Base-by-base conservation (phyloP, 2,113 vertebrate species). In the Meleagris gallopavo region DNA sequence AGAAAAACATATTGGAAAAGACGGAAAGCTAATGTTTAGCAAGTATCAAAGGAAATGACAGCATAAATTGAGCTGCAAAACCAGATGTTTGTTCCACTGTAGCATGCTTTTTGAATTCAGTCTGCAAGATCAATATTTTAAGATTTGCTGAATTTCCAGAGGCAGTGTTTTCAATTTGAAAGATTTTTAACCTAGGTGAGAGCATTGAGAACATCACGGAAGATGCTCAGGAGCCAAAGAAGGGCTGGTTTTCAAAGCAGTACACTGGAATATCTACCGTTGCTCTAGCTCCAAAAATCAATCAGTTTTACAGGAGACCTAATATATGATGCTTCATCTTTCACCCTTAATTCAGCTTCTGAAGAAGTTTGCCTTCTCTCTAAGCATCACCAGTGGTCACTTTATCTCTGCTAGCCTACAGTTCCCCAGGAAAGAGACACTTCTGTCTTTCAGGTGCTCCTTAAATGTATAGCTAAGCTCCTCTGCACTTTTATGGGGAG, bases 91-190 rank as follows among this genome's bases (percentile, higher is more conserved):
- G 32, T 93, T 95, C 82, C 57, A 81, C 3, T 14, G 57, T 48
- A 75, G 72, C 76, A 34, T 11, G 75, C 40, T 61, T 86, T 87
- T 54, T 34, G 75, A 90, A 71, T 43, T 88, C 86, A 66, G 7
- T 82, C 83, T 91, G 66, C 15, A 24, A 94, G 81, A 78, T 62
- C 11, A 10, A 62, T 92, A 76, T 74, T 88, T 90, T 94, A 78
- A 83, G 64, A 43, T 93, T 84, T 94, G 80, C 83, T 79, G 79
- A 74, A 85, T 77, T 86, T 95, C 80, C 79, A 94, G 87, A 90
- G 76, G 72, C 71, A 69, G 62, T 41, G 55, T 93, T 92, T 94
- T 88, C 80, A 86, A 22, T 86, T 45, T 34, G 18, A 58, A 84
- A 79, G 54, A 11, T 41, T 73, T 85, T 91, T 89, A 92, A 74